Conservation (phyloP, 2,797 vertebrate species). For the Morelia viridis region DNA sequence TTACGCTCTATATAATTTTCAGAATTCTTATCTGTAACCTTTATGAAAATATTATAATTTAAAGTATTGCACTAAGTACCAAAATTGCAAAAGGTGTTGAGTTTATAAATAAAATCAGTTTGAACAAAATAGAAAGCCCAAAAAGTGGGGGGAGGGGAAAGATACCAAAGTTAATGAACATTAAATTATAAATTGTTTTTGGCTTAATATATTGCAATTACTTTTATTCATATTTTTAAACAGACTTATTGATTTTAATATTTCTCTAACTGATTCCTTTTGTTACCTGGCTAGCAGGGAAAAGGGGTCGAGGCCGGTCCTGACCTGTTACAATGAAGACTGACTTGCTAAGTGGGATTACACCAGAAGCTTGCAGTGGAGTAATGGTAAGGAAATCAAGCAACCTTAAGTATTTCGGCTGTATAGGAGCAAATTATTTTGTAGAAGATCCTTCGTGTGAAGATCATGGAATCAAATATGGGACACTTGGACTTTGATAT, state of each 20-base stretch:
- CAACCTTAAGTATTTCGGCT: slow-evolving; percentile 87
- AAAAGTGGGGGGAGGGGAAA: slow-evolving; percentile 48
- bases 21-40: slow-evolving; percentile 65
- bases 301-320: slow-evolving; percentile 92
- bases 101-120: slow-evolving; percentile 74
- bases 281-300: slow-evolving; percentile 99
- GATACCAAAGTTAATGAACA: slow-evolving; percentile 65
- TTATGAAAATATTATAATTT: slow-evolving; percentile 63
- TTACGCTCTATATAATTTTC: slow-evolving; percentile 54
- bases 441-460: slow-evolving; percentile 83
- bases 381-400: slow-evolving; percentile 92
- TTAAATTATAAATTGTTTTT: slow-evolving; percentile 66
- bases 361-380: slow-evolving; percentile 89
- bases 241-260: slow-evolving; percentile 78
- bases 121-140: slow-evolving; percentile 63
- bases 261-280: slow-evolving; percentile 95
- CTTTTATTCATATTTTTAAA: slow-evolving; percentile 70
- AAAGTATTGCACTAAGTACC: slow-evolving; percentile 65
- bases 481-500: slow-evolving; percentile 86
- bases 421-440: slow-evolving; percentile 90
- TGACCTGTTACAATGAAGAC: slow-evolving; percentile 95
- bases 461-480: slow-evolving; percentile 85
- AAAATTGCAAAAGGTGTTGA: slow-evolving; percentile 59
- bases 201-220: slow-evolving; percentile 56
- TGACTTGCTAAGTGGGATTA: slow-evolving; percentile 92